phyloP scores from a whole-genome alignment of 2,113 vertebrate genomes.

The Gambusia affinis region DNA sequence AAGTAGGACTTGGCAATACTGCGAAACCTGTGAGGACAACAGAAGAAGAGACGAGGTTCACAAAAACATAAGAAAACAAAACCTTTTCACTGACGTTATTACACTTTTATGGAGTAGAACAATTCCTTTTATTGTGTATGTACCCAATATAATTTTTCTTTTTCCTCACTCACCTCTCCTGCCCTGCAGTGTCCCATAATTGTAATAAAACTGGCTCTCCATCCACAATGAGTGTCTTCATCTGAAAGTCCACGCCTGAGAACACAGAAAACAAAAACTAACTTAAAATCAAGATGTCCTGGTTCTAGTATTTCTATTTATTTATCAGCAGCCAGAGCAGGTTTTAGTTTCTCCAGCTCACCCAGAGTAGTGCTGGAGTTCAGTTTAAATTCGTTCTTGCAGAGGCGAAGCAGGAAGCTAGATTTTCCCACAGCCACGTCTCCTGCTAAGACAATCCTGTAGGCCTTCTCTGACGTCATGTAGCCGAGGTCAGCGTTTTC shows the following conservation, averaged over 20 bases:
- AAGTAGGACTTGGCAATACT: slow-evolving; percentile 98
- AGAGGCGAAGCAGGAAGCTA: slow-evolving; percentile 94
- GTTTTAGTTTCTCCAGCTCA: slow-evolving; percentile 58
- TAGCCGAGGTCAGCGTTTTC: slow-evolving; percentile 69
- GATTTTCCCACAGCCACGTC: slow-evolving; percentile 97
- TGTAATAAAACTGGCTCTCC: slow-evolving; percentile 90
- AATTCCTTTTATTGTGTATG: not conserved
- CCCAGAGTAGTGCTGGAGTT: slow-evolving; percentile 89
- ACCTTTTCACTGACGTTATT: not conserved
- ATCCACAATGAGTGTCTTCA: slow-evolving; percentile 94
- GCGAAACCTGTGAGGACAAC: slow-evolving; percentile 82
- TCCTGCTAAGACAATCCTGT: slow-evolving; percentile 93
- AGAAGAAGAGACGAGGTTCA: not conserved
- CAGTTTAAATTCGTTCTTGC: slow-evolving; percentile 94
- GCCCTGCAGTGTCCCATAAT: slow-evolving; percentile 95
- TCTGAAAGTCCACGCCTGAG: slow-evolving; percentile 95
- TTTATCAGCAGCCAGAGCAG: not conserved
- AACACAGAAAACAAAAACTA: slow-evolving; percentile 24
- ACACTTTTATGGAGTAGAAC: not conserved
- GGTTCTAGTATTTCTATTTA: not conserved
- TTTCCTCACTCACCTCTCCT: slow-evolving; percentile 85
- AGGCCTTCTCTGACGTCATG: slow-evolving; percentile 85
- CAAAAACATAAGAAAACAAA: not conserved
- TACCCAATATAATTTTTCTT: not conserved
- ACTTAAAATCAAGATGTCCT: not conserved